Evolutionary conservation across 2,888 invertebrate genomes (phyloP).

Genomic region (Agonum fuliginosum): DNA sequence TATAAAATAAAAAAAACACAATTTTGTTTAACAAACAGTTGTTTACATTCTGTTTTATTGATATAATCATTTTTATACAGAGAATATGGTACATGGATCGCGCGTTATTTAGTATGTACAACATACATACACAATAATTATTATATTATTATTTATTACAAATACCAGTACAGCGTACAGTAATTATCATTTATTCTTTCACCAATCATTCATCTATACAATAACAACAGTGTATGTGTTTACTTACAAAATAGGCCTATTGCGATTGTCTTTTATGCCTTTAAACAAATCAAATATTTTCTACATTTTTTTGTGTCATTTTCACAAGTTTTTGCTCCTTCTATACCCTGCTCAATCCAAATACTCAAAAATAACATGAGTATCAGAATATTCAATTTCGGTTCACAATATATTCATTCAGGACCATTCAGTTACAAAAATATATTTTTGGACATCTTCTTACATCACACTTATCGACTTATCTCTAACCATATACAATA

Average conservation of each 20-base stretch:
- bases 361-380: no score
- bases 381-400: background rate
- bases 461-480: conserved; percentile 4
- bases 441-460: conserved; percentile 51
- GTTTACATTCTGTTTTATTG: conserved; percentile 59
- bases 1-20: conserved; percentile 25
- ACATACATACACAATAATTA: conserved; percentile 49
- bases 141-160: conserved; percentile 39
- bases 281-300: conserved; percentile 62
- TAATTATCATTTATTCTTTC: conserved; percentile 32
- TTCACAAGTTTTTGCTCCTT: conserved; percentile 44
- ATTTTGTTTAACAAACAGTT: conserved; percentile 56
- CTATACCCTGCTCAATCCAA: conserved; percentile 45
- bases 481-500: background rate
- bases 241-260: conserved; percentile 71
- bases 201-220: conserved; percentile 37
- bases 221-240: conserved; percentile 57
- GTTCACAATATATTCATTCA: conserved; percentile 41
- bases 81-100: conserved; percentile 58
- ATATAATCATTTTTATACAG: conserved; percentile 59
- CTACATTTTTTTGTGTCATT: conserved; percentile 43
- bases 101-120: conserved; percentile 56
- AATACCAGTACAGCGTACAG: conserved; percentile 46
- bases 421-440: conserved; percentile 30
- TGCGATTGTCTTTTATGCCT: conserved; percentile 70